Evolutionary conservation across 2,113 vertebrate genomes (phyloP).

Genomic region (Zosterops pallidus): DNA sequence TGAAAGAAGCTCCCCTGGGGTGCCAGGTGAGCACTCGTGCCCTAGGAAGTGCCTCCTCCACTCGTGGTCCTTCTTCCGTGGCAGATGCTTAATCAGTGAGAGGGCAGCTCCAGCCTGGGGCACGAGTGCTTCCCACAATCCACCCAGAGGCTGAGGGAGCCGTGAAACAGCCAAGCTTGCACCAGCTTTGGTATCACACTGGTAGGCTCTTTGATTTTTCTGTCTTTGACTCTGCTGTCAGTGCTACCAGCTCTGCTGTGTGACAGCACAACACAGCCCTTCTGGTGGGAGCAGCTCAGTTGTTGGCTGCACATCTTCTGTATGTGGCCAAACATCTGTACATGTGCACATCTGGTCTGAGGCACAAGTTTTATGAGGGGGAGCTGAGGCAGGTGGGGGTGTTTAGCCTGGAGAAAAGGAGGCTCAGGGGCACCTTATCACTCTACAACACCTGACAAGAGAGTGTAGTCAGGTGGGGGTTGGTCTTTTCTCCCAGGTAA

Average conservation of each 20-base stretch:
- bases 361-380: neutral
- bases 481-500: neutral
- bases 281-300: neutral
- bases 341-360: fast-evolving
- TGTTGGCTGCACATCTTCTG: neutral
- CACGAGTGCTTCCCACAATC: fast-evolving
- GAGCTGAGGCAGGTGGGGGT: neutral
- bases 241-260: neutral
- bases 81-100: neutral
- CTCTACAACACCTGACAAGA: neutral
- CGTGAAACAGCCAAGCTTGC: neutral
- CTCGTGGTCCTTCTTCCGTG: fast-evolving
- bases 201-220: neutral
- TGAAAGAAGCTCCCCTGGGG: fast-evolving
- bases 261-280: neutral
- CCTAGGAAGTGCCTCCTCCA: neutral
- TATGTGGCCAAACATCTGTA: neutral
- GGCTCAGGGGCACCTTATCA: neutral
- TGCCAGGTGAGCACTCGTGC: fast-evolving
- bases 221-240: neutral
- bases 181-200: neutral
- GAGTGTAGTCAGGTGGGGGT: too few species aligned
- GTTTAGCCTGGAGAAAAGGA: neutral
- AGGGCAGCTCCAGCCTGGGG: neutral
- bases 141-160: neutral